Evolutionary conservation across 2,797 vertebrate species (phyloP).

Genomic region (Rhadinocentrus ornatus): DNA sequence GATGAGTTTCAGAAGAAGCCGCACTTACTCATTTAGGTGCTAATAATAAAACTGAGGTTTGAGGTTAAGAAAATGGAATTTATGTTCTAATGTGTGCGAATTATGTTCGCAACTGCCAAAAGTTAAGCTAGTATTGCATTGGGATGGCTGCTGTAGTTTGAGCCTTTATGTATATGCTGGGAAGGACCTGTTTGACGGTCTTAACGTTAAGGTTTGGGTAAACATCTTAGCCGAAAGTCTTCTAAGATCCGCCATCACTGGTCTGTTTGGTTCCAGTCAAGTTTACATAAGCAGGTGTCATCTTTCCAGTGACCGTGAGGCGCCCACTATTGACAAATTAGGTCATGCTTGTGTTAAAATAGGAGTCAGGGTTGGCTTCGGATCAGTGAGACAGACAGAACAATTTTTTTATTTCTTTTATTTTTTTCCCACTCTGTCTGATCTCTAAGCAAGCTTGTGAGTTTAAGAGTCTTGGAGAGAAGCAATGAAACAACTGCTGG

Average conservation of each 20-base stretch:
- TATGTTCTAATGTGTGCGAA: background rate
- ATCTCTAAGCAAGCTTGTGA: background rate
- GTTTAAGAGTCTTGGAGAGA: background rate
- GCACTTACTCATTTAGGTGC: conserved; percentile 1
- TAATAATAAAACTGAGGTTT: background rate
- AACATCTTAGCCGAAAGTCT: conserved; percentile 35
- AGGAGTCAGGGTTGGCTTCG: background rate
- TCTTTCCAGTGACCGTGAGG: conserved; percentile 64
- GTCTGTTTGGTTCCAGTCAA: conserved; percentile 37
- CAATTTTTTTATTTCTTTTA: conserved; percentile 2
- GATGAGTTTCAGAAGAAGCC: conserved; percentile 33
- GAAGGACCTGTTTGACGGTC: conserved; percentile 15
- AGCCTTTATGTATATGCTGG: conserved; percentile 5
- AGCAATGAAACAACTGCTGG: background rate
- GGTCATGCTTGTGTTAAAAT: conserved; percentile 35
- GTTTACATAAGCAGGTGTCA: conserved; percentile 62
- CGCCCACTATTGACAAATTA: conserved; percentile 16
- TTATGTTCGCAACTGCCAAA: conserved; percentile 23
- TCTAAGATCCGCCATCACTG: conserved; percentile 28
- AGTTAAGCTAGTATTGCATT: background rate
- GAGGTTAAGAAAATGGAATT: background rate
- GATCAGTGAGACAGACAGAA: conserved; percentile 1
- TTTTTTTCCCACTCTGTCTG: background rate
- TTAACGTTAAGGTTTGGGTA: conserved; percentile 29
- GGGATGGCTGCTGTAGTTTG: background rate